Conservation (phyloP, 2,888 invertebrate species). For the Horisme vitalbata region DNA sequence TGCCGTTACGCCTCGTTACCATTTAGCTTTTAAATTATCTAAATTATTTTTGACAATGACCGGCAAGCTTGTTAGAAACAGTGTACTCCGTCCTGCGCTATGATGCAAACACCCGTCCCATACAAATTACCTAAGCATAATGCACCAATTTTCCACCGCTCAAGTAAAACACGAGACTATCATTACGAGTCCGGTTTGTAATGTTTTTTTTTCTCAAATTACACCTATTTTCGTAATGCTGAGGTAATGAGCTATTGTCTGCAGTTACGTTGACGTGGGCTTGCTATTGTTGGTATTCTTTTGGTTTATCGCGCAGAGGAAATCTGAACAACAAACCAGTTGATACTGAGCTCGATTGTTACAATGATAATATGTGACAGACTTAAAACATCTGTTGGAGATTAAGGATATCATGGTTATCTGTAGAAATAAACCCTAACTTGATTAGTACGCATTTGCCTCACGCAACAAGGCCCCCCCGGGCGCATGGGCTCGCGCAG, state of each 20-base stretch:
- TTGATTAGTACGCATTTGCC: too few species aligned
- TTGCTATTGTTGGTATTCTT: slow-evolving; percentile 20
- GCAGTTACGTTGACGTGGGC: slow-evolving; percentile 33
- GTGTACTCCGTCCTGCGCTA: too few species aligned
- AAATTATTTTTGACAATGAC: too few species aligned
- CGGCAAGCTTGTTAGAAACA: too few species aligned
- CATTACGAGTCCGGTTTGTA: slow-evolving; percentile 18
- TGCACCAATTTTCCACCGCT: slow-evolving; percentile 12
- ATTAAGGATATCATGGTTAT: too few species aligned
- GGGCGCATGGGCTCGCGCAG: too few species aligned
- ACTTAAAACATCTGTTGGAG: too few species aligned
- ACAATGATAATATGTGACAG: slow-evolving; percentile 9
- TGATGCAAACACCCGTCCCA: slow-evolving; percentile 3
- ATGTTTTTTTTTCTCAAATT: slow-evolving; percentile 40
- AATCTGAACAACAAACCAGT: slow-evolving; percentile 19
- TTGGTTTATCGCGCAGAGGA: slow-evolving; percentile 9
- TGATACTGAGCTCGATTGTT: slow-evolving; percentile 3
- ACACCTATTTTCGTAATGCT: slow-evolving; percentile 42
- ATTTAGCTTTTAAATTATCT: too few species aligned
- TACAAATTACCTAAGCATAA: slow-evolving; percentile 1
- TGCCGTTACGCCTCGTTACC: too few species aligned
- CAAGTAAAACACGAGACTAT: slow-evolving; percentile 12
- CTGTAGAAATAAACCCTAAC: too few species aligned
- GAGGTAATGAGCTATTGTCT: slow-evolving; percentile 43
- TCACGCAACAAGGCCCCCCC: too few species aligned